phyloP scores from a whole-genome alignment of 2,888 invertebrate species.

The Morinoia aosen region DNA sequence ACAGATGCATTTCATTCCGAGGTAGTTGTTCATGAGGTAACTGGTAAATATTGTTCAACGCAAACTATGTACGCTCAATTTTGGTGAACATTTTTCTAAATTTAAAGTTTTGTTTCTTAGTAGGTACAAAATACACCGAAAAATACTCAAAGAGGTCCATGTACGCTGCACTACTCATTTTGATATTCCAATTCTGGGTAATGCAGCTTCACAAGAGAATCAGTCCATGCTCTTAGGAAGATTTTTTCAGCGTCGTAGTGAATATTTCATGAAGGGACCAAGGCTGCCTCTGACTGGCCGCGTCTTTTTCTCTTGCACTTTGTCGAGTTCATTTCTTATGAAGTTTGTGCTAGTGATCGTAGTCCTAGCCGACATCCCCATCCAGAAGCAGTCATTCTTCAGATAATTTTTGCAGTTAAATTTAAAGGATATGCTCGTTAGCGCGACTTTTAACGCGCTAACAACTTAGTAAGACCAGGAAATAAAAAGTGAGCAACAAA shows the following conservation, averaged over 20 bases:
- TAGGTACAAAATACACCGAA: background rate
- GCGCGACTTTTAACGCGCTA: slow-evolving; percentile 36
- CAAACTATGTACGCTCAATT: background rate
- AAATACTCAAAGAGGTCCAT: background rate
- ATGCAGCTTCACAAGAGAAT: background rate
- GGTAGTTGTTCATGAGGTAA: background rate
- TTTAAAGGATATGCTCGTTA: slow-evolving; percentile 27
- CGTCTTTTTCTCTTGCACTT: background rate
- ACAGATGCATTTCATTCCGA: background rate
- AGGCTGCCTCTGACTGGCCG: background rate
- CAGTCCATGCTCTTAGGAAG: background rate
- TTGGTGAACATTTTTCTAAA: background rate
- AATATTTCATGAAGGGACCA: background rate
- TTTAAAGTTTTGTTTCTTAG: background rate
- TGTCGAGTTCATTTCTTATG: background rate
- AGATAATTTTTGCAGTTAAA: slow-evolving; percentile 38
- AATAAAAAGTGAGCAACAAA: slow-evolving; percentile 32
- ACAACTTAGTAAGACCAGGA: background rate
- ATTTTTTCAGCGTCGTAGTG: background rate
- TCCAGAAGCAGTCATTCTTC: slow-evolving; percentile 1
- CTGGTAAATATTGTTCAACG: background rate
- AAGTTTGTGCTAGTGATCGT: background rate
- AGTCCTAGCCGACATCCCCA: background rate
- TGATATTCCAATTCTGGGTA: background rate
- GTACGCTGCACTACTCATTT: background rate